A percentile compares a stretch with the other conserved stretches of the same genome.
Evolutionary conservation across 2,113 vertebrate species (phyloP).

Genomic region (Xiphophorus hellerii): DNA sequence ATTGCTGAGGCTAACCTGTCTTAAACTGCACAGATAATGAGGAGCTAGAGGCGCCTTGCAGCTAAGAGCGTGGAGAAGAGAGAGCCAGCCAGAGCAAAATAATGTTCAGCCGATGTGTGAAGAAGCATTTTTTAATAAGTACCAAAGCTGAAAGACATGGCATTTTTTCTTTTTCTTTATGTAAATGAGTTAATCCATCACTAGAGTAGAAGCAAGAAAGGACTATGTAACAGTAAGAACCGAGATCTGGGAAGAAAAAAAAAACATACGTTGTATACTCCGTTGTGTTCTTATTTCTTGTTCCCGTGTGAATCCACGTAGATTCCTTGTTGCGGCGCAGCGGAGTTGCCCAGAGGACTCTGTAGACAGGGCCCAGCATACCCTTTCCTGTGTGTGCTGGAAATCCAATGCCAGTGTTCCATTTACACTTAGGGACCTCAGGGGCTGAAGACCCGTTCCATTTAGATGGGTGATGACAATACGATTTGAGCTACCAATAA

Average conservation of each 20-base stretch:
- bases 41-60: slow-evolving; percentile 25
- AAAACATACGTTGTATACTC: slow-evolving; percentile 87
- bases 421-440: slow-evolving; percentile 80
- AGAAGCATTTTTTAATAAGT: not conserved
- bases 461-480: slow-evolving; percentile 86
- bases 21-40: slow-evolving; percentile 34
- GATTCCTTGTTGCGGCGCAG: slow-evolving; percentile 84
- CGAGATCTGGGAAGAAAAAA: not conserved
- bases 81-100: not conserved
- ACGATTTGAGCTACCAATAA: slow-evolving; percentile 85
- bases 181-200: not conserved
- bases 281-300: slow-evolving; percentile 83
- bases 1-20: slow-evolving; percentile 41
- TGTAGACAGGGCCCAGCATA: slow-evolving; percentile 91
- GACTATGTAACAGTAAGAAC: not conserved
- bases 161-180: not conserved
- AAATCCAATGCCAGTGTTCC: slow-evolving; percentile 87
- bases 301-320: slow-evolving; percentile 82
- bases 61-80: not conserved
- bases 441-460: slow-evolving; percentile 83
- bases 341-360: slow-evolving; percentile 86
- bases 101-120: not conserved
- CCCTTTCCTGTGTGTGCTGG: slow-evolving; percentile 83
- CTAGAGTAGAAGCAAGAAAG: not conserved
- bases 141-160: slow-evolving; percentile 1